A percentile compares a stretch with the other conserved stretches of the same genome.
These are phyloP conservation scores for Spodoptera exigua DNA, from an alignment of 2,888 invertebrate species.

Conservation along the genomic window DNA sequence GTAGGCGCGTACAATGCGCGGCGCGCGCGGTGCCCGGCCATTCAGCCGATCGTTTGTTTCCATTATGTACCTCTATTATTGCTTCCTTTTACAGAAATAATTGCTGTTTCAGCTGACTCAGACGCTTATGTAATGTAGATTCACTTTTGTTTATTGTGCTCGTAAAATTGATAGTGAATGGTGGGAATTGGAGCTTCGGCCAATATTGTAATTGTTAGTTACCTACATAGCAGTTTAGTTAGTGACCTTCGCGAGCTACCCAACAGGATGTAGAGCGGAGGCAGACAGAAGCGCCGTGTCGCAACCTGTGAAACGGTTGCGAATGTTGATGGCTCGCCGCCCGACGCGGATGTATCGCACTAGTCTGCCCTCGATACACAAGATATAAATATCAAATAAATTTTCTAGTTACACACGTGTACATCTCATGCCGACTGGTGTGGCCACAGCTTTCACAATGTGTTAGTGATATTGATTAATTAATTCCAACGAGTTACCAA, in stretches of 20 bases:
- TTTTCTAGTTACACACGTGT: slow-evolving; percentile 13
- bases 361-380: slow-evolving; percentile 21
- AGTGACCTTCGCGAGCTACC: no score
- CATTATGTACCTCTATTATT: slow-evolving; percentile 40
- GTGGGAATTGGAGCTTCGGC: slow-evolving; percentile 17
- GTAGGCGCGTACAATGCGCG: slow-evolving; percentile 35
- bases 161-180: slow-evolving; percentile 29
- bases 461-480: slow-evolving; percentile 32
- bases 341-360: slow-evolving; percentile 32
- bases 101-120: slow-evolving; percentile 38
- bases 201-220: neutral
- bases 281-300: no score
- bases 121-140: slow-evolving; percentile 41
- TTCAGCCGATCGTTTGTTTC: slow-evolving; percentile 28
- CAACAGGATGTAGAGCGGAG: no score
- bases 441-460: slow-evolving; percentile 39
- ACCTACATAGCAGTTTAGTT: no score
- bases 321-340: slow-evolving; percentile 28
- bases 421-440: slow-evolving; percentile 12
- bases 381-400: neutral
- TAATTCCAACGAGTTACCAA: slow-evolving; percentile 13
- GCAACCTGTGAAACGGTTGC: no score
- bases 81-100: slow-evolving; percentile 41
- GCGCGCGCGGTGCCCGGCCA: slow-evolving; percentile 21
- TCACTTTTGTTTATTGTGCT: slow-evolving; percentile 47